phyloP scores from a whole-genome alignment of 2,797 vertebrate genomes.

The Echiichthys vipera region DNA sequence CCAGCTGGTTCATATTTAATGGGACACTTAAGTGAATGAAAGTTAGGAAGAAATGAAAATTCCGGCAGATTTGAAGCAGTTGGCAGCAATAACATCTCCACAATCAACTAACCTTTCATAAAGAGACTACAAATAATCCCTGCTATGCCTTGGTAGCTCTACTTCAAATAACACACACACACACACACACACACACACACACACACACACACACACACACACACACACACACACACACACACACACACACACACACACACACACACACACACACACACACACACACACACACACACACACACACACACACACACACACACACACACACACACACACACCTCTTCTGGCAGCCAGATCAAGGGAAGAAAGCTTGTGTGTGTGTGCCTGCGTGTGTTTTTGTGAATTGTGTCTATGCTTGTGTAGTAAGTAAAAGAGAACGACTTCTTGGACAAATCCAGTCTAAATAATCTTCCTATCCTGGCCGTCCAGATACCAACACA shows the following conservation, averaged over 20 bases:
- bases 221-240: neutral
- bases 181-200: neutral
- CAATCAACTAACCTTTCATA: conserved; percentile 45
- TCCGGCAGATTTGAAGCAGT: conserved; percentile 52
- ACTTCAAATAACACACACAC: conserved; percentile 39
- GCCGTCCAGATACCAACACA: conserved; percentile 78
- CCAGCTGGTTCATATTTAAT: conserved; percentile 51
- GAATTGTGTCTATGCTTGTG: conserved; percentile 20
- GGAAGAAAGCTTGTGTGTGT: conserved; percentile 37
- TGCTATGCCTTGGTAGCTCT: conserved; percentile 27
- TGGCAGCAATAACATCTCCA: conserved; percentile 43
- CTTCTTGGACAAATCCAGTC: conserved; percentile 78
- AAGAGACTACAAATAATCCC: conserved; percentile 57
- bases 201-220: conserved; percentile 6
- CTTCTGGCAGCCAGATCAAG: conserved; percentile 65
- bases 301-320: conserved; percentile 17
- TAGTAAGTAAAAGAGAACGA: conserved; percentile 54
- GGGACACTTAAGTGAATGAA: conserved; percentile 34
- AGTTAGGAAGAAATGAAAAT: conserved; percentile 35
- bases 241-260: neutral
- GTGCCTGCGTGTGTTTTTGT: conserved; percentile 23
- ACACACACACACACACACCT: conserved; percentile 41
- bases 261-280: neutral
- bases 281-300: neutral
- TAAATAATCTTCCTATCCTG: conserved; percentile 80